Evolutionary conservation across 1,140 invertebrate genomes (phyloP), one percentile per base, ranked within the genome.

Genomic region (Eriocheir sinensis): DNA sequence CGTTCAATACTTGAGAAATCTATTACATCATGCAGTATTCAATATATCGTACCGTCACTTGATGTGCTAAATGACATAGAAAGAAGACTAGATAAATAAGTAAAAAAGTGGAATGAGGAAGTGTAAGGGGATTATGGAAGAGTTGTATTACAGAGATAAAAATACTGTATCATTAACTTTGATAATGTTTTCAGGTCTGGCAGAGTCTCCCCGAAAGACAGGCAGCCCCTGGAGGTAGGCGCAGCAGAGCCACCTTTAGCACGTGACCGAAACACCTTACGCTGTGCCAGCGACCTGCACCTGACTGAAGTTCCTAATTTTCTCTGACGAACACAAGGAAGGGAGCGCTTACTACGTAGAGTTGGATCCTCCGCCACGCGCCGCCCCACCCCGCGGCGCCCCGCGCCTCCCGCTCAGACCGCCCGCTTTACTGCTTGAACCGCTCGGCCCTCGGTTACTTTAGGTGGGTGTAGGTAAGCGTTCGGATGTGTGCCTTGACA

Each of bases 251-350:
- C 44, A 48, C 44, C 4, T 15, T 48, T n/a, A n/a, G 60, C 44
- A 48, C 60, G 60, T 72, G 21, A n/a, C 1, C 1, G 8, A 21
- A n/a, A 72, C 60, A 72, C 60, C 60, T 72, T 27, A 72, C 21
- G 60, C 21, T n/a, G 1, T n/a, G 60, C 60, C 60, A 72, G 60
- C 12, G 60, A 72, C 60, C 21, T 21, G 60, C 60, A 72, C 12
- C 60, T n/a, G 60, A 72, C 60, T 72, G 60, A 72, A 72, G 60
- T n/a, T 21, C 60, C 60, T 72, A 72, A 72, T 72, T 72, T n/a
- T 72, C 27, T 72, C 60, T n/a, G 21, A 72, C 60, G 27, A n/a
- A 72, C 27, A n/a, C 60, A 21, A 72, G 27, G 60, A 72, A 72
- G 60, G 60, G 60, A 72, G 60, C 60, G 60, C 27, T 21, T 72